Conservation (phyloP, 64 coral and sea anemone species). For the Porites lutea region DNA sequence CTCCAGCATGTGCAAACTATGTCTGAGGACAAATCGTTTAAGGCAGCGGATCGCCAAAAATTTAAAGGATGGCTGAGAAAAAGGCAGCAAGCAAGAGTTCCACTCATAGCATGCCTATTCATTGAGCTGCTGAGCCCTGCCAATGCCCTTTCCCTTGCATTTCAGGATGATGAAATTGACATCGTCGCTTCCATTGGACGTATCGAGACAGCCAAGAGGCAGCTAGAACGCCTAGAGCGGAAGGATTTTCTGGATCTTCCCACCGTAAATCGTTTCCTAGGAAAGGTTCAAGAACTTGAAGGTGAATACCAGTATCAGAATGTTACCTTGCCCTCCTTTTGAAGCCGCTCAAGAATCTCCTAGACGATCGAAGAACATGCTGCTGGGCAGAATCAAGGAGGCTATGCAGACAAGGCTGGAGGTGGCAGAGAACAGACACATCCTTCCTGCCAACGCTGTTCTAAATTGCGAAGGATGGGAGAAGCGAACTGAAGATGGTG, state of each 20-base stretch:
- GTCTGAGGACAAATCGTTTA: conserved; percentile 54
- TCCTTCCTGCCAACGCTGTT: conserved; percentile 45
- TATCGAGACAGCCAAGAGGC: conserved; percentile 66
- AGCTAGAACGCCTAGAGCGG: conserved; percentile 54
- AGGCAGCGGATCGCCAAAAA: conserved; percentile 66
- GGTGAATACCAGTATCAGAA: conserved; percentile 46
- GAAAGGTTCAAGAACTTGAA: conserved; percentile 33
- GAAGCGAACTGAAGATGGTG: conserved; percentile 59
- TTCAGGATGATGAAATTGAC: conserved; percentile 63
- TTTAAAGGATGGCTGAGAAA: conserved; percentile 74
- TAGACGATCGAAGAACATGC: conserved; percentile 17
- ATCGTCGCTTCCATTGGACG: conserved; percentile 39
- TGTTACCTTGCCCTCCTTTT: conserved; percentile 46
- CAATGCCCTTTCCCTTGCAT: conserved; percentile 54
- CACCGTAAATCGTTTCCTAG: conserved; percentile 49
- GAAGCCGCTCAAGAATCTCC: conserved; percentile 55
- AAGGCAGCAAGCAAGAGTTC: conserved; percentile 45
- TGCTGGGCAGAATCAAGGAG: conserved; percentile 53
- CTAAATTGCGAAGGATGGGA: conserved; percentile 78
- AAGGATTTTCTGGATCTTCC: conserved; percentile 55
- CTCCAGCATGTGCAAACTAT: conserved; percentile 58
- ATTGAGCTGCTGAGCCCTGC: conserved; percentile 39
- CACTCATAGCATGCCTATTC: conserved; percentile 39
- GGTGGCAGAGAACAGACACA: conserved; percentile 57
- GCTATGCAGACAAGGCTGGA: conserved; percentile 75